A percentile compares a stretch with the other conserved stretches of the same genome.
These are phyloP conservation scores for Bergia sp. DNA, from an alignment of 92 coral and sea anemone genomes.

Conservation along the genomic window DNA sequence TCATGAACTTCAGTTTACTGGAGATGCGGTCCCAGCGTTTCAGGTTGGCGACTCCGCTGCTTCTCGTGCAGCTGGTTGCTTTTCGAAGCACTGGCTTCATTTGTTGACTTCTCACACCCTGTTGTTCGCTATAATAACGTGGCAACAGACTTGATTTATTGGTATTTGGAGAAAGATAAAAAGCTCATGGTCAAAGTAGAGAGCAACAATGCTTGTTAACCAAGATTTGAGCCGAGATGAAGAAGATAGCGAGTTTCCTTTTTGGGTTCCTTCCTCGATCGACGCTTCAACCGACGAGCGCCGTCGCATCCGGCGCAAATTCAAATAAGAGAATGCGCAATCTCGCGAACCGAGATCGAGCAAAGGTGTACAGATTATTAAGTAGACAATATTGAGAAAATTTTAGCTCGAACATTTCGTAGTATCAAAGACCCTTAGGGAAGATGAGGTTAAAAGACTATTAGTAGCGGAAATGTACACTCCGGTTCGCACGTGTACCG, in stretches of 20 bases:
- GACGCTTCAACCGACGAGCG: constrained; percentile 29
- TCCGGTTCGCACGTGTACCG: constrained; percentile 28
- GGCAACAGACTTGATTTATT: constrained; percentile 70
- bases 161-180: constrained; percentile 35
- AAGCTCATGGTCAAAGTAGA: constrained; percentile 31
- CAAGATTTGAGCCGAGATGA: constrained; percentile 25
- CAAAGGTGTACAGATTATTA: constrained; percentile 27
- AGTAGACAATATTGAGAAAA: constrained; percentile 19
- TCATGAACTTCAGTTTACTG: constrained; percentile 2
- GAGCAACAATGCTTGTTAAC: constrained; percentile 33
- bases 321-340: not conserved
- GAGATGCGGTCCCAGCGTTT: not conserved
- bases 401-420: constrained; percentile 4
- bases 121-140: constrained; percentile 50
- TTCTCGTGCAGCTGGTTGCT: constrained; percentile 28
- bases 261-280: constrained; percentile 17
- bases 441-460: constrained; percentile 28
- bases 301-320: constrained; percentile 27
- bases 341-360: not conserved
- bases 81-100: constrained; percentile 47
- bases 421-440: constrained; percentile 36
- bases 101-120: constrained; percentile 71
- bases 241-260: constrained; percentile 23
- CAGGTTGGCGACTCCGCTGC: constrained; percentile 4
- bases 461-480: constrained; percentile 46